Conservation (phyloP, 1,140 invertebrate genomes). For the Geopemphigus sp. region DNA sequence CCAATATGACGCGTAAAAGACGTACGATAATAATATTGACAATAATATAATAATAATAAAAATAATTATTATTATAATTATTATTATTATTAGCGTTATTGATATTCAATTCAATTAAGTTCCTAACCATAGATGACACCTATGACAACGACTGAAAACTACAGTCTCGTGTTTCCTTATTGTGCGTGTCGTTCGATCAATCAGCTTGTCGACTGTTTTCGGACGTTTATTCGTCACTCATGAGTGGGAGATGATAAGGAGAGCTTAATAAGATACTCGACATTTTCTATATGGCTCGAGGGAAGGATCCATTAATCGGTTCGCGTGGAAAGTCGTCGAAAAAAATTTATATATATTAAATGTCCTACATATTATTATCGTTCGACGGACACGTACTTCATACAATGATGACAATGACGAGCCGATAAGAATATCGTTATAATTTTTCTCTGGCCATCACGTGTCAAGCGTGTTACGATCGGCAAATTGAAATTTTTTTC, state of each 20-base stretch:
- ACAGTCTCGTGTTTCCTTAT: not conserved
- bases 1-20: too few species aligned
- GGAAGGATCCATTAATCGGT: not conserved
- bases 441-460: too few species aligned
- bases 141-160: not conserved
- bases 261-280: too few species aligned
- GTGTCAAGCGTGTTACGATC: too few species aligned
- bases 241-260: too few species aligned
- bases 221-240: not conserved
- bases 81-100: too few species aligned
- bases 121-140: not conserved
- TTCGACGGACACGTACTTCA: not conserved
- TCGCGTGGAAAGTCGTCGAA: not conserved
- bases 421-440: too few species aligned
- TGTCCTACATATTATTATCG: too few species aligned
- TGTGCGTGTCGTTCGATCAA: not conserved
- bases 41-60: too few species aligned
- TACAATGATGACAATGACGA: not conserved
- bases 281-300: too few species aligned
- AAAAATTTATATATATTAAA: not conserved
- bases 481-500: too few species aligned
- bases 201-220: constrained; percentile 13
- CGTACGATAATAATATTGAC: not conserved
- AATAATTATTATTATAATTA: too few species aligned
- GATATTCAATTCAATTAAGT: constrained; percentile 3